Base-by-base conservation (phyloP, 2,797 vertebrate genomes). In the Xenopus petersii region DNA sequence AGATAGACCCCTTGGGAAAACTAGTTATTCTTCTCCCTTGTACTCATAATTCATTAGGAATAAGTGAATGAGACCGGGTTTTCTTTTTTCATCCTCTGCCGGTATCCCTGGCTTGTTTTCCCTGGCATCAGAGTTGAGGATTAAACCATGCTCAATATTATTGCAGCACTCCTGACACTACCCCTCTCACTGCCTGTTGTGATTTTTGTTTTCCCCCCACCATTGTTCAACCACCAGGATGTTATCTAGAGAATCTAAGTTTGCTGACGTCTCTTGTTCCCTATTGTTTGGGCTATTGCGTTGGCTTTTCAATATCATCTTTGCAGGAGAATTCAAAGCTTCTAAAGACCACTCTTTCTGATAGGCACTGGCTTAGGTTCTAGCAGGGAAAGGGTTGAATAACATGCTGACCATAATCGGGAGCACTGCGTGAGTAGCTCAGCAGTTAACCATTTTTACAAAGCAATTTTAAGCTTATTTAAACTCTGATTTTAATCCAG, bases 201-300 rank as follows among this genome's bases (percentile, higher is more conserved):
- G 33, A 4, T 12, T 47, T 76, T 90, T 91, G 89, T 92, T 42
- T 42, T 7, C 36, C 36, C 90, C 91, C 91, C 88, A 82, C 70
- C 85, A 93, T 93, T 93, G 91, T 93, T 91, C 83, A 80, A 70
- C 47, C 56, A 70, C 78, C 74, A 72, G 82, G 81, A 74, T 88
- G 88, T 90, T 91, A 87, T 76, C 61, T 0, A 1, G 55, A 60
- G 87, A 87, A 88, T 88, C 77, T 67, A 82, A 81, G 81, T 81
- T 82, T 86, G 80, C 86, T 79, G 81, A 70, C 83, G 11, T 49
- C 81, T 85, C 83, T 87, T 81, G 62, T 81, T 86, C 83, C 72
- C 60, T 30, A 75, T 72, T 62, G 69, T 77, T 77, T 73, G 73
- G 64, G 30, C 64, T 75, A 12, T 49, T 24, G 17, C 26, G 2